Evolutionary conservation across 2,888 invertebrate genomes (phyloP), one percentile per base, ranked within the genome.

Genomic region (Iphiclides podalirius): DNA sequence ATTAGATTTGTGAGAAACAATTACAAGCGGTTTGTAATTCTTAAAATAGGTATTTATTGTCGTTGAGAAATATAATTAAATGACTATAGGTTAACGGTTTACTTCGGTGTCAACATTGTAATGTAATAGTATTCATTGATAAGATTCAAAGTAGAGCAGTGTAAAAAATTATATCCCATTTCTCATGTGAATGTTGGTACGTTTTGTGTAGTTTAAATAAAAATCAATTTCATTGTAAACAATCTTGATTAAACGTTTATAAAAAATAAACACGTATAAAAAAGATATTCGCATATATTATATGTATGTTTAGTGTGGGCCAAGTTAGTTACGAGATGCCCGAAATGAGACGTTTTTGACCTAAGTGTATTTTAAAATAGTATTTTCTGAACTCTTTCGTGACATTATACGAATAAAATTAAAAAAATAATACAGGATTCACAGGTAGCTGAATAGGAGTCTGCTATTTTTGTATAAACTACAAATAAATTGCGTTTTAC

Each of bases 91-190:
- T 20, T 13, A 20, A 42, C 4, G 12, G n/a, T 42, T 17, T 34
- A 34, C 16, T 42, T 42, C 17, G 7, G 16, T 16, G 41, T 31
- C 31, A 41, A 11, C 20, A 4, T 20, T 20, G 4, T 31, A 16
- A n/a, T 11, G 13, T 20, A 14, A 13, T 8, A 11, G n/a, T 11
- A 6, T 28, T 1, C 8, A n/a, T 4, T 11, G 11, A n/a, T n/a
- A n/a, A 31, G 31, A 31, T 15, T 41, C 7, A 14, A 41, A 23
- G 15, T 40, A 28, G 16, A 41, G 1, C 41, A 11, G 41, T 33
- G 17, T 41, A 41, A 15, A 41, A 41, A 11, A 28, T 28, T 12
- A 23, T 39, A 8, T 16, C 23, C 23, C 26, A 14, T 26, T 26
- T 43, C 26, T 43, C 20, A 3, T 20, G 6, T 20, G 20, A 20